phyloP scores from a whole-genome alignment of 2,888 invertebrate genomes.

The Xanthia icteritia region DNA sequence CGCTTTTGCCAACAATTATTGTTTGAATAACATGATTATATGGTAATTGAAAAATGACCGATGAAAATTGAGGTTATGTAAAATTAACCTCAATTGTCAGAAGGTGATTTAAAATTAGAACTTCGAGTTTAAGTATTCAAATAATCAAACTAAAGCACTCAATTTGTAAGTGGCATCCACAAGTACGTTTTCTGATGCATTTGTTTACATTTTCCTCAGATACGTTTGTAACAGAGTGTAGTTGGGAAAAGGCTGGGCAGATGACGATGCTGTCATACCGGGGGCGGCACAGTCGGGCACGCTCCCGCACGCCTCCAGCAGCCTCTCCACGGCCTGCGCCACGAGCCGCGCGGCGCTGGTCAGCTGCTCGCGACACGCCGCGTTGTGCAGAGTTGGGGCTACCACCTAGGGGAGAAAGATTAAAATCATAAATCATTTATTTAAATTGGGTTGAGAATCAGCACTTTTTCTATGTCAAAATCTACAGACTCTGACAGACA shows the following conservation, averaged over 20 bases:
- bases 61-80: neutral
- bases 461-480: no score
- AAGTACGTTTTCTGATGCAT: neutral
- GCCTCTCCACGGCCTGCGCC: conserved; percentile 96
- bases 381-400: conserved; percentile 95
- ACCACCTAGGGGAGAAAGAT: conserved; percentile 90
- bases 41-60: neutral
- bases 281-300: conserved; percentile 74
- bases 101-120: neutral
- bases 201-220: neutral
- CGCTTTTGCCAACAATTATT: neutral
- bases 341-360: conserved; percentile 98
- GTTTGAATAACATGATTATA: neutral
- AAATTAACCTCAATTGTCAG: neutral
- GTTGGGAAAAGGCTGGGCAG: neutral
- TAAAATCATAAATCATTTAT: no score
- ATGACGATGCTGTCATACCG: neutral
- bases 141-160: neutral
- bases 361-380: conserved; percentile 97
- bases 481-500: no score
- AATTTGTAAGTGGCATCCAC: neutral
- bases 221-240: neutral
- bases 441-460: no score
- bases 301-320: conserved; percentile 93
- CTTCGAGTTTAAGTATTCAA: no score